Evolutionary conservation across 2,113 vertebrate genomes (phyloP).

Genomic region (Calidris pygmaea): DNA sequence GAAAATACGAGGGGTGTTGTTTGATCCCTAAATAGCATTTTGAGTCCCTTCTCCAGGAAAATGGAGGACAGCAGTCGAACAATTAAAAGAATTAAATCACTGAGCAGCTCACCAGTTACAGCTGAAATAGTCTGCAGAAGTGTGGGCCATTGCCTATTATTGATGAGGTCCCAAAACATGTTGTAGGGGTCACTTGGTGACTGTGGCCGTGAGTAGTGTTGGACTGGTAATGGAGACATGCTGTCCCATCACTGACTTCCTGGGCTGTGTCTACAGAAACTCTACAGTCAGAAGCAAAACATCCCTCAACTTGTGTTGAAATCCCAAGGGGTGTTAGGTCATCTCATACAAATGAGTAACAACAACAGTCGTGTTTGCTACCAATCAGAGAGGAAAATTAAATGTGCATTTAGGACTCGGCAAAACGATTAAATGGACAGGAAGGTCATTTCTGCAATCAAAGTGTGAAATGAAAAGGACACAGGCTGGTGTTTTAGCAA

Average conservation of each 20-base stretch:
- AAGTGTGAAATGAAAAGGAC: background rate
- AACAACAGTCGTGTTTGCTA: background rate
- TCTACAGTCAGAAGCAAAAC: background rate
- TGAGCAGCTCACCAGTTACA: background rate
- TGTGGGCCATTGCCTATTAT: background rate
- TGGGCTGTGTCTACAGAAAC: background rate
- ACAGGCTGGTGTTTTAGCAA: background rate
- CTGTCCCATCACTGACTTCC: background rate
- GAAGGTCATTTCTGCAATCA: background rate
- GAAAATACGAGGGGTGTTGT: background rate
- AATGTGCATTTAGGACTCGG: background rate
- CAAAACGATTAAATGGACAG: background rate
- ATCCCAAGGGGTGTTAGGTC: background rate
- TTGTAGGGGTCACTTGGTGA: background rate
- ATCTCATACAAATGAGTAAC: background rate
- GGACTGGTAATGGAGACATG: background rate
- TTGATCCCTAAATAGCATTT: background rate
- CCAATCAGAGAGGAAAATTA: background rate
- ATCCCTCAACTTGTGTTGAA: background rate
- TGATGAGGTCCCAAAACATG: background rate
- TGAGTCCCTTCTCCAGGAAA: background rate
- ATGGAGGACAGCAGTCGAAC: background rate
- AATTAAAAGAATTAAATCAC: background rate
- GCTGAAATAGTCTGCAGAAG: background rate
- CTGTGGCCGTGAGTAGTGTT: fast-evolving